phyloP scores from a whole-genome alignment of 2,113 vertebrate genomes.

The Corythornis vintsioides region DNA sequence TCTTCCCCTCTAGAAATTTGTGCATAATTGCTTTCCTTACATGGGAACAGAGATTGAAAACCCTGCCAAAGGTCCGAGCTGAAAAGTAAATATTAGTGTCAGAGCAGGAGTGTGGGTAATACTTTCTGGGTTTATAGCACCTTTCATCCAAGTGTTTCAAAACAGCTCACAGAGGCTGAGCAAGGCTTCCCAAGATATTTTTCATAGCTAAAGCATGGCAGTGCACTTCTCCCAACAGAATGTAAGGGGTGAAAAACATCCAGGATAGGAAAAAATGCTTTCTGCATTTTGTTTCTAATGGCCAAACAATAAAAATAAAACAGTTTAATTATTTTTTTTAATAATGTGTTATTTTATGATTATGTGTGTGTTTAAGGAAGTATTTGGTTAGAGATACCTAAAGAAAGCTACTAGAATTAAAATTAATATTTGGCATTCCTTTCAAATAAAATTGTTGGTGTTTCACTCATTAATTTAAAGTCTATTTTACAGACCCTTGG shows the following conservation, averaged over 20 bases:
- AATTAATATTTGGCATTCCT: fast-evolving
- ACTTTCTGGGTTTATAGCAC: not conserved
- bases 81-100: not conserved
- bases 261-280: not conserved
- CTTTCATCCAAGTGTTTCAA: not conserved
- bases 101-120: not conserved
- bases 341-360: fast-evolving
- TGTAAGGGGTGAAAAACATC: not conserved
- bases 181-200: not conserved
- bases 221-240: not conserved
- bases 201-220: not conserved
- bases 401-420: not conserved
- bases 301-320: not conserved
- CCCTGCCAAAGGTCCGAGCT: not conserved
- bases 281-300: not conserved
- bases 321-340: fast-evolving
- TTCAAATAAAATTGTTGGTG: not conserved
- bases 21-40: not conserved
- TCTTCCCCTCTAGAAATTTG: not conserved
- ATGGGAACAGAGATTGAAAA: not conserved
- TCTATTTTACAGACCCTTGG: not conserved
- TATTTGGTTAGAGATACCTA: not conserved
- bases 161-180: not conserved
- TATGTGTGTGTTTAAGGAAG: fast-evolving
- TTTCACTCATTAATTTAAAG: not conserved